Conservation (phyloP, 2,113 vertebrate genomes). For the Anguilla rostrata region DNA sequence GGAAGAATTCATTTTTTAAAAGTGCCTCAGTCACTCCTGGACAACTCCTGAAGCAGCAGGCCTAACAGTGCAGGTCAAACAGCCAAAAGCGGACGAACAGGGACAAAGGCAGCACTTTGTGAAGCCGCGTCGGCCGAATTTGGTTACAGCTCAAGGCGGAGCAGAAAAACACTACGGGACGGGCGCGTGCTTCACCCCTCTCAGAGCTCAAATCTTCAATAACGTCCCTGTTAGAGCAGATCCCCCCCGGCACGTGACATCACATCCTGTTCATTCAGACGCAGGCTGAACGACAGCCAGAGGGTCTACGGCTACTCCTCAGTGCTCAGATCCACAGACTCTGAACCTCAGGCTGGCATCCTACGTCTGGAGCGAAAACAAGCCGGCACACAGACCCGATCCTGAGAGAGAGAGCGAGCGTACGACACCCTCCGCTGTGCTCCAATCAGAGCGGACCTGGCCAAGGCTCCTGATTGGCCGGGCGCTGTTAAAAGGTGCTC, state of each 20-base stretch:
- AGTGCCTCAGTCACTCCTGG: not conserved
- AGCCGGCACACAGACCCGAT: conserved; percentile 31
- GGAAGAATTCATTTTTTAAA: too few relatives aligned
- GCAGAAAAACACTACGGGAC: not conserved
- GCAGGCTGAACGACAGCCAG: not conserved
- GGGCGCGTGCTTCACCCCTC: not conserved
- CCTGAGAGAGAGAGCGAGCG: conserved; percentile 44
- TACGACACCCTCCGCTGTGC: not conserved
- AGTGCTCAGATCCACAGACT: not conserved
- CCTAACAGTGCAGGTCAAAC: not conserved
- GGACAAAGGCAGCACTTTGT: not conserved
- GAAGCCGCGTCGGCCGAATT: not conserved
- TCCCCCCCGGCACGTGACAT: not conserved
- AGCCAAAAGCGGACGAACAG: not conserved
- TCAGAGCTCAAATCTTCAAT: not conserved
- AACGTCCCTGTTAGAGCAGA: not conserved
- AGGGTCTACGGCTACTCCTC: not conserved
- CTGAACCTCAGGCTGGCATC: not conserved
- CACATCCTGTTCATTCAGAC: not conserved
- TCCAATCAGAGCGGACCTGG: too few relatives aligned
- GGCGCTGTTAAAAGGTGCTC: not conserved
- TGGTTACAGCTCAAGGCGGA: not conserved
- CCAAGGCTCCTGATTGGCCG: too few relatives aligned
- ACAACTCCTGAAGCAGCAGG: not conserved
- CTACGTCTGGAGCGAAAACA: not conserved